A percentile compares a stretch with the other conserved stretches of the same genome.
Evolutionary conservation across 2,888 invertebrate genomes (phyloP).

Genomic region (Ctenicera cuprea): DNA sequence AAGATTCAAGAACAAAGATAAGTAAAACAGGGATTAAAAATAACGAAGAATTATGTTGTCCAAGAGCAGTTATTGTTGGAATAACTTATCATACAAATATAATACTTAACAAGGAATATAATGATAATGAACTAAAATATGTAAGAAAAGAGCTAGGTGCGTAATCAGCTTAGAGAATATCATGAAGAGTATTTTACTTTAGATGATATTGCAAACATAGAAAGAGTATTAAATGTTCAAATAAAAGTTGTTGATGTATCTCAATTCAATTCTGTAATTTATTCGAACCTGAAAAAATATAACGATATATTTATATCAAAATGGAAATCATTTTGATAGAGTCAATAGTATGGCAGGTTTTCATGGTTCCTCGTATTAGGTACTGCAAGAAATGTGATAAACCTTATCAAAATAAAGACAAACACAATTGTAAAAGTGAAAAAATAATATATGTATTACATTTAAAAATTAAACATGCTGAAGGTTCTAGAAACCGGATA

Average conservation of each 20-base stretch:
- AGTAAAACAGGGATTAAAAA: slow-evolving; percentile 16
- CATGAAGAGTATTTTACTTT: not conserved
- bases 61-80: slow-evolving; percentile 9
- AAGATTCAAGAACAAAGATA: slow-evolving; percentile 12
- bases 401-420: slow-evolving; percentile 38
- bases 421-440: slow-evolving; percentile 36
- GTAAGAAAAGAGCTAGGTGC: slow-evolving; percentile 8
- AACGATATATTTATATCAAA: slow-evolving; percentile 23
- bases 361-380: slow-evolving; percentile 24
- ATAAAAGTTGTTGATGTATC: not conserved
- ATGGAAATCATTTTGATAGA: slow-evolving; percentile 45
- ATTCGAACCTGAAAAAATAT: slow-evolving; percentile 12
- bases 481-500: slow-evolving; percentile 16
- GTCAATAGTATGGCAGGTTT: slow-evolving; percentile 38
- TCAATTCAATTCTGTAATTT: not conserved
- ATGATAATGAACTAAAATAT: slow-evolving; percentile 1
- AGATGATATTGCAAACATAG: slow-evolving; percentile 6
- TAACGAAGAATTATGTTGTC: slow-evolving; percentile 7
- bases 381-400: slow-evolving; percentile 45
- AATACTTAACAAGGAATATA: not conserved
- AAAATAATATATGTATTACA: slow-evolving; percentile 36
- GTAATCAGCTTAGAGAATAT: slow-evolving; percentile 8
- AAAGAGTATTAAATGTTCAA: not conserved
- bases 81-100: not conserved
- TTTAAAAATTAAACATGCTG: slow-evolving; percentile 23